These are phyloP conservation scores for Campylomormyrus numenius DNA, from an alignment of 2,113 vertebrate species.

Conservation along the genomic window DNA sequence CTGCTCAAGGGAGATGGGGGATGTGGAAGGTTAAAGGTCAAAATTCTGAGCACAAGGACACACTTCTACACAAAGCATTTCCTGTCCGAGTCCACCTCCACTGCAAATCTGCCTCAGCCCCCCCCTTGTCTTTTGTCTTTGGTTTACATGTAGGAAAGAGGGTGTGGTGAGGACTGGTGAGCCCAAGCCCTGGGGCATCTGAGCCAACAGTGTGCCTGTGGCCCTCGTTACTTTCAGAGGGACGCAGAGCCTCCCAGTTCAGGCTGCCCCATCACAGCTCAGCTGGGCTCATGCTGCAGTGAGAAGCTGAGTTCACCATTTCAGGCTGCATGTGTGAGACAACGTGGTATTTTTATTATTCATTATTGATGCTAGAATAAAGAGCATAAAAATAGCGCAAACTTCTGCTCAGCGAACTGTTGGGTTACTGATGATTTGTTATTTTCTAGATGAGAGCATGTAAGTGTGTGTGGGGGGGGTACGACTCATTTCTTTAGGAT, in stretches of 20 bases:
- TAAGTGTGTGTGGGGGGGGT: neutral
- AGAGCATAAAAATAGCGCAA: neutral
- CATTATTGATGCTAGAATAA: neutral
- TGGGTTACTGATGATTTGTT: neutral
- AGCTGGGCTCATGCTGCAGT: neutral
- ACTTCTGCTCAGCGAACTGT: neutral
- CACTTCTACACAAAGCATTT: constrained; percentile 22
- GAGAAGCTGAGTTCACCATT: neutral
- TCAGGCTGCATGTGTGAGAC: neutral
- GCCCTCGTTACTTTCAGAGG: neutral
- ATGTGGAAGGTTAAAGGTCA: neutral
- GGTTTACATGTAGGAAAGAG: neutral
- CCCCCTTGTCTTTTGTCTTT: neutral
- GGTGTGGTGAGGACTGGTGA: neutral
- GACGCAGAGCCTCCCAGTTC: neutral
- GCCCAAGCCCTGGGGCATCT: neutral
- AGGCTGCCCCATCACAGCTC: neutral
- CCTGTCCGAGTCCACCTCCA: constrained; percentile 5
- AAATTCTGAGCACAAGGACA: constrained; percentile 5
- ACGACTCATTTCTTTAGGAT: neutral
- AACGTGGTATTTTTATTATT: neutral
- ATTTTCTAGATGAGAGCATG: neutral
- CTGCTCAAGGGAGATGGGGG: neutral
- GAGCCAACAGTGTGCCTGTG: neutral
- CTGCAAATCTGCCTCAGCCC: neutral